Conservation (phyloP, 2,797 vertebrate genomes). For the Orestias chungarensis region DNA sequence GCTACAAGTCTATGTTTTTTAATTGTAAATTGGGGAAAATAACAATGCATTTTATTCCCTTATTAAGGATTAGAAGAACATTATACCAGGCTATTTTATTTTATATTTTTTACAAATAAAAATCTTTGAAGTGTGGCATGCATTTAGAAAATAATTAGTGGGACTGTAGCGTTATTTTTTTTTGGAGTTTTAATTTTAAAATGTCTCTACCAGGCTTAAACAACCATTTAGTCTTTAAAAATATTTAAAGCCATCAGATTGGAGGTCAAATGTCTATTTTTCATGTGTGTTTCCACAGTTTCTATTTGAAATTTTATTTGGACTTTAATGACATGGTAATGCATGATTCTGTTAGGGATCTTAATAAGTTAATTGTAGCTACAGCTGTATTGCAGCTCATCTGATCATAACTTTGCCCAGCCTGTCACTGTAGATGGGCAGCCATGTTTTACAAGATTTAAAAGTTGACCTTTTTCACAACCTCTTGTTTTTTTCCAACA, state of each 20-base stretch:
- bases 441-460: background rate
- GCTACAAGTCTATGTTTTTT: background rate
- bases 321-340: background rate
- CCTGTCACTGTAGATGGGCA: background rate
- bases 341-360: background rate
- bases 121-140: background rate
- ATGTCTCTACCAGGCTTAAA: background rate
- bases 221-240: background rate
- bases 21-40: background rate
- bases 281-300: background rate
- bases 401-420: background rate
- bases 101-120: background rate
- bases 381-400: background rate
- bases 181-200: background rate
- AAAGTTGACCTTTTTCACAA: background rate
- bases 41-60: no score
- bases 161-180: background rate
- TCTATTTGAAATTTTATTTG: background rate
- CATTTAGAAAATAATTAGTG: background rate
- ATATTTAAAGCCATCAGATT: background rate
- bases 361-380: background rate
- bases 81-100: background rate
- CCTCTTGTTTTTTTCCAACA: no score
- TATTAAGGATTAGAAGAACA: no score
- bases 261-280: background rate